Evolutionary conservation across 2,113 vertebrate genomes (phyloP).

Genomic region (Hemichromis elongatus): DNA sequence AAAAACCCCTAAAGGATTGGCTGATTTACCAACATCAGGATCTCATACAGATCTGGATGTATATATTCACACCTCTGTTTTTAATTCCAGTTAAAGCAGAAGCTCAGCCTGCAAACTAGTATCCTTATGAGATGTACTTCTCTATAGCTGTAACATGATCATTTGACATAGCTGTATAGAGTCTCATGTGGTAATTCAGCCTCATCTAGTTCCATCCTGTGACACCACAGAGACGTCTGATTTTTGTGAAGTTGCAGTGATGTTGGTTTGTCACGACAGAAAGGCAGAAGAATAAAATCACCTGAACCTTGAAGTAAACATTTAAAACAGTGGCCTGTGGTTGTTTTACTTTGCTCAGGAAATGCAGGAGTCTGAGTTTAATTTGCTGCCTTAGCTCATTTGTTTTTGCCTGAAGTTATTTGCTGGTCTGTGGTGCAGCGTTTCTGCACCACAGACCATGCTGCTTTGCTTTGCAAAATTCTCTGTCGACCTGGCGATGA

Average conservation of each 20-base stretch:
- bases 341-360: conserved; percentile 20
- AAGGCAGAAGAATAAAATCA: background rate
- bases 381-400: conserved; percentile 38
- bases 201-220: background rate
- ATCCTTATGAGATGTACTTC: background rate
- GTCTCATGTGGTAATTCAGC: background rate
- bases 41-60: background rate
- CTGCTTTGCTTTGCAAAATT: conserved; percentile 12
- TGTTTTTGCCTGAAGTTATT: conserved; percentile 21
- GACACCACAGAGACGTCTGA: background rate
- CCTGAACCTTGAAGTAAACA: background rate
- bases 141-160: background rate
- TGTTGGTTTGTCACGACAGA: background rate
- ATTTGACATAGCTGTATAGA: background rate
- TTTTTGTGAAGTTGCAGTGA: background rate
- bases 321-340: background rate
- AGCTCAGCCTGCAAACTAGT: background rate
- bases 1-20: background rate
- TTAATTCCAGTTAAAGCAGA: background rate
- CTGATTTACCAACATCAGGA: background rate
- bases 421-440: conserved; percentile 13
- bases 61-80: background rate
- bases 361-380: background rate
- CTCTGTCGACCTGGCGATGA: background rate
- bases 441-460: background rate